Conservation (phyloP, 2,888 invertebrate species). For the Drosophila emarginata region DNA sequence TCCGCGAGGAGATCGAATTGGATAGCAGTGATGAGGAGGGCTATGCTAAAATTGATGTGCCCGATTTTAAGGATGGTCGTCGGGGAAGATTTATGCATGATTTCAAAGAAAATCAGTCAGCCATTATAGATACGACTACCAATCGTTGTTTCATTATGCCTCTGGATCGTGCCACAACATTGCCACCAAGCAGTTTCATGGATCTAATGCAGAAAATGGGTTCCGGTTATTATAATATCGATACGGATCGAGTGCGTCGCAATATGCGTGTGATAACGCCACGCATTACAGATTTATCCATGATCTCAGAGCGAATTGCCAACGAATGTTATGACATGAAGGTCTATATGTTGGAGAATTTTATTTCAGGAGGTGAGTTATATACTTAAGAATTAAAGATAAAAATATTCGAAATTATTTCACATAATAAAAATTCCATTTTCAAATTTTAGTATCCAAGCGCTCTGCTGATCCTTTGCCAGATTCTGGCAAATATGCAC, state of each 20-base stretch:
- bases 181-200: constrained; percentile 90
- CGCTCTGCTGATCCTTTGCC: constrained; percentile 83
- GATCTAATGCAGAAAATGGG: constrained; percentile 92
- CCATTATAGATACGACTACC: constrained; percentile 89
- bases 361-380: constrained; percentile 86
- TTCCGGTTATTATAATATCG: constrained; percentile 90
- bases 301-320: constrained; percentile 88
- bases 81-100: constrained; percentile 95
- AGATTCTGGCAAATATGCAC: constrained; percentile 86
- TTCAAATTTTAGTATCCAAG: constrained; percentile 84
- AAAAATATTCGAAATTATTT: no score
- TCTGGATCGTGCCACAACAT: constrained; percentile 89
- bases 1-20: constrained; percentile 92
- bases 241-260: constrained; percentile 89
- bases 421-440: no score
- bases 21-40: constrained; percentile 86
- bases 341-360: constrained; percentile 89
- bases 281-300: constrained; percentile 85
- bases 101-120: constrained; percentile 89
- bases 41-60: constrained; percentile 93
- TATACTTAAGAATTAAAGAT: no score
- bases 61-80: constrained; percentile 91
- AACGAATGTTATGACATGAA: constrained; percentile 88
- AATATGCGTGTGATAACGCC: constrained; percentile 90
- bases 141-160: constrained; percentile 95